Conservation (phyloP, 2,113 vertebrate genomes). For the Lophotis ruficrista region DNA sequence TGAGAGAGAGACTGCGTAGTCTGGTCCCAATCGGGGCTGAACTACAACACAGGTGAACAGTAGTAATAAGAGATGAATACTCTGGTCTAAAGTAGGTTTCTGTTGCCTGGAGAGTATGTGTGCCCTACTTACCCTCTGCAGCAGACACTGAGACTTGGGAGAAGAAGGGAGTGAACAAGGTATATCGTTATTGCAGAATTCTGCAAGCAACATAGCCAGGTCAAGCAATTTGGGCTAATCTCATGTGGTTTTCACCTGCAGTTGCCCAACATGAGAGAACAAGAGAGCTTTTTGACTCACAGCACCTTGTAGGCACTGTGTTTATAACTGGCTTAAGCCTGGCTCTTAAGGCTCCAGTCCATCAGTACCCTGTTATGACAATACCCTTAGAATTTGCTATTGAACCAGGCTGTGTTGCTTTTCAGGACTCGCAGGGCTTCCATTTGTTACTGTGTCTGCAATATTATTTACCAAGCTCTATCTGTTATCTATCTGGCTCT, state of each 20-base stretch:
- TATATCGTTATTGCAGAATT: not conserved
- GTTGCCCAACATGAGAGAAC: not conserved
- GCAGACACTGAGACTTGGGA: rapidly evolving
- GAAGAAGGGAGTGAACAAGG: rapidly evolving
- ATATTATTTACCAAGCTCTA: not conserved
- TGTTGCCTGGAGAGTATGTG: not conserved
- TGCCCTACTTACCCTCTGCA: not conserved
- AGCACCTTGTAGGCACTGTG: not conserved
- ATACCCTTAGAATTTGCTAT: not conserved
- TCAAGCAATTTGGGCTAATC: not conserved
- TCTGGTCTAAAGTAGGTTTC: not conserved
- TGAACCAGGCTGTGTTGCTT: not conserved
- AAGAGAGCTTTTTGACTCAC: not conserved
- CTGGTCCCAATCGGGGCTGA: too few species aligned
- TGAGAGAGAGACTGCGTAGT: too few species aligned
- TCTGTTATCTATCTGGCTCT: not conserved
- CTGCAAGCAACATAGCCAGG: not conserved
- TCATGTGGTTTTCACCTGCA: not conserved
- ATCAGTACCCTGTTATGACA: not conserved
- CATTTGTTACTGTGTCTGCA: not conserved
- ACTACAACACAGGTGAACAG: not conserved
- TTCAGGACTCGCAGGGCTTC: not conserved
- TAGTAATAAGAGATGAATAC: not conserved
- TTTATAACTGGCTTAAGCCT: not conserved
- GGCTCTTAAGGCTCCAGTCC: not conserved